A percentile compares a stretch with the other conserved stretches of the same genome.
These are phyloP conservation scores for Lepus europaeus DNA, from an alignment of 2,113 vertebrate species.

Conservation along the genomic window DNA sequence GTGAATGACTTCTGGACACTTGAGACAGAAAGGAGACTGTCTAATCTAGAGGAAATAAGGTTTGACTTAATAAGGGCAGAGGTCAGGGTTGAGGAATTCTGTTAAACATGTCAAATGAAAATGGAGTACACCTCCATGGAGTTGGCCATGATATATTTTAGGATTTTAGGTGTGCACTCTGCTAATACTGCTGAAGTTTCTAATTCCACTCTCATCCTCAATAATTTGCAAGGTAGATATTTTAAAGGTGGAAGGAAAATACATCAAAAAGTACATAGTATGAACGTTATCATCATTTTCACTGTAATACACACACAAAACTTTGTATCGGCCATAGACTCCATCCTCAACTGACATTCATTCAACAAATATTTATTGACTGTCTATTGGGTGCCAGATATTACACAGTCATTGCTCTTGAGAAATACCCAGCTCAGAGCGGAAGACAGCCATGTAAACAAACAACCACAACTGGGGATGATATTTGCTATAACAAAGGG, in stretches of 20 bases:
- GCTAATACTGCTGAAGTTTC: background rate
- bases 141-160: background rate
- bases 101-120: background rate
- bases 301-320: background rate
- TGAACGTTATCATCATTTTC: background rate
- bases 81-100: slow-evolving; percentile 7
- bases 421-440: slow-evolving; percentile 30
- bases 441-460: slow-evolving; percentile 15
- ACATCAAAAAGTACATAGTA: background rate
- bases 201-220: slow-evolving; percentile 21
- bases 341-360: background rate
- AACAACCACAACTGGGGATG: slow-evolving; percentile 10
- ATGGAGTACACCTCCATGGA: background rate
- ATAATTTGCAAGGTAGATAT: background rate
- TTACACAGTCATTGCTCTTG: slow-evolving; percentile 21
- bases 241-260: slow-evolving; percentile 35
- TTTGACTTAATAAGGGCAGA: slow-evolving; percentile 22
- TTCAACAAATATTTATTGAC: slow-evolving; percentile 42
- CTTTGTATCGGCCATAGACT: background rate
- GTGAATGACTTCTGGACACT: background rate
- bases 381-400: slow-evolving; percentile 36
- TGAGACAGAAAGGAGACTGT: slow-evolving; percentile 43
- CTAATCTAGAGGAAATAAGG: background rate
- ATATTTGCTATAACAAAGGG: slow-evolving; percentile 37
- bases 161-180: background rate